Evolutionary conservation across 2,113 vertebrate genomes (phyloP).

Genomic region (Paracanthobrama guichenoti): DNA sequence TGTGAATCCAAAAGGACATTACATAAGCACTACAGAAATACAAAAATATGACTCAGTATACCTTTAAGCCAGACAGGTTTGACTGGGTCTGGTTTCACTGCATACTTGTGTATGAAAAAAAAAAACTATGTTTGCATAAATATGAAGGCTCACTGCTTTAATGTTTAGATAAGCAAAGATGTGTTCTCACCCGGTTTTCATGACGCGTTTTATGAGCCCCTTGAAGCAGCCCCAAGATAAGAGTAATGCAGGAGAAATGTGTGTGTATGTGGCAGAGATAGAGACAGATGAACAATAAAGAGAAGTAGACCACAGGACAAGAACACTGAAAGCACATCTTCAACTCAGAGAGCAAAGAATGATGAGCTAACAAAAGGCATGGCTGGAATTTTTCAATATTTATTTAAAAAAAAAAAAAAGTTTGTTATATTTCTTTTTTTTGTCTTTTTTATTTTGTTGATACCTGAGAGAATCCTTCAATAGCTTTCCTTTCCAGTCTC

Average conservation of each 20-base stretch:
- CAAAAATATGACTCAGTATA: not conserved
- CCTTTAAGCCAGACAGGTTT: not conserved
- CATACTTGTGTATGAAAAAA: not conserved
- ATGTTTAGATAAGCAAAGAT: not conserved
- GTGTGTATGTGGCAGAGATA: slow-evolving; percentile 14
- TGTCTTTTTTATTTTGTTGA: slow-evolving; percentile 62
- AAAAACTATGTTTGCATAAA: not conserved
- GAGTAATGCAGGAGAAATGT: slow-evolving; percentile 1
- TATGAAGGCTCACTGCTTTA: not conserved
- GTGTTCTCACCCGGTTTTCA: slow-evolving; percentile 2
- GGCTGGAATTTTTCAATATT: slow-evolving; percentile 75
- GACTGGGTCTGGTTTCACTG: not conserved
- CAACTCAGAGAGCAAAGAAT: slow-evolving; percentile 66
- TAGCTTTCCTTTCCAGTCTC: slow-evolving; percentile 74
- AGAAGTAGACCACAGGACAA: slow-evolving; percentile 24
- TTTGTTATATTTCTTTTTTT: slow-evolving; percentile 49
- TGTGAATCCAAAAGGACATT: not conserved
- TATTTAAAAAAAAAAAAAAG: slow-evolving; percentile 69
- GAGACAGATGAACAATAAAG: slow-evolving; percentile 18
- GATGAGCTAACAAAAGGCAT: slow-evolving; percentile 72
- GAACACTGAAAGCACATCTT: slow-evolving; percentile 49
- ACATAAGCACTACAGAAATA: not conserved
- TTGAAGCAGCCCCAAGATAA: slow-evolving; percentile 30
- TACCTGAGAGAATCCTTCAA: slow-evolving; percentile 83
- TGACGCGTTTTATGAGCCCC: not conserved